Evolutionary conservation across 1,140 invertebrate species (phyloP).

Genomic region (Pogonomyrmex barbatus): DNA sequence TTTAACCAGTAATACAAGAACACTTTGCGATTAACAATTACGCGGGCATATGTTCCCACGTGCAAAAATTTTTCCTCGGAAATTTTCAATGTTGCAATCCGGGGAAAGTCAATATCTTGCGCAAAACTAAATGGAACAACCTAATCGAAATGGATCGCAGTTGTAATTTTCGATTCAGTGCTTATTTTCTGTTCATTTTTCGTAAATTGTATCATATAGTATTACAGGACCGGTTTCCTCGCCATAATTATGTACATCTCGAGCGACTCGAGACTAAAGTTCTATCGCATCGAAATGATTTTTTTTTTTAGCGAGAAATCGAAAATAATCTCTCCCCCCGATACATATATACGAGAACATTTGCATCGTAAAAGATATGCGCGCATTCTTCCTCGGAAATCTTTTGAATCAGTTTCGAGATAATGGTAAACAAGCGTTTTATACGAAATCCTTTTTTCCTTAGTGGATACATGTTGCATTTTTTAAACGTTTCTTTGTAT

Average conservation of each 20-base stretch:
- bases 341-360: not conserved
- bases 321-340: not conserved
- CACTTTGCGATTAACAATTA: conserved; percentile 22
- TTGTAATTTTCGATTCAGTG: conserved; percentile 16
- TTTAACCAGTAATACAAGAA: not conserved
- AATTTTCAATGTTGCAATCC: conserved; percentile 45
- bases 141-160: not conserved
- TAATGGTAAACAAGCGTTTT: not conserved
- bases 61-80: not conserved
- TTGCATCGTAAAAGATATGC: not conserved
- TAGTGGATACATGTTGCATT: not conserved
- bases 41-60: not conserved
- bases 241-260: not conserved
- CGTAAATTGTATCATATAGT: not conserved
- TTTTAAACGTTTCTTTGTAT: not conserved
- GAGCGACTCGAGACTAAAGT: not conserved
- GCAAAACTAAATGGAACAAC: not conserved
- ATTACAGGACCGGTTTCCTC: conserved; percentile 5
- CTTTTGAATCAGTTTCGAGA: not conserved
- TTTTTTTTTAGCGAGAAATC: not conserved
- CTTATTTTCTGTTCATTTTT: conserved; percentile 16
- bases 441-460: not conserved
- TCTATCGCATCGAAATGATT: not conserved
- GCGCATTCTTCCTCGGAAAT: not conserved
- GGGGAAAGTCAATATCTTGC: conserved; percentile 30